Evolutionary conservation across 2,797 vertebrate genomes (phyloP).

Genomic region (Cryptoprocta ferox): DNA sequence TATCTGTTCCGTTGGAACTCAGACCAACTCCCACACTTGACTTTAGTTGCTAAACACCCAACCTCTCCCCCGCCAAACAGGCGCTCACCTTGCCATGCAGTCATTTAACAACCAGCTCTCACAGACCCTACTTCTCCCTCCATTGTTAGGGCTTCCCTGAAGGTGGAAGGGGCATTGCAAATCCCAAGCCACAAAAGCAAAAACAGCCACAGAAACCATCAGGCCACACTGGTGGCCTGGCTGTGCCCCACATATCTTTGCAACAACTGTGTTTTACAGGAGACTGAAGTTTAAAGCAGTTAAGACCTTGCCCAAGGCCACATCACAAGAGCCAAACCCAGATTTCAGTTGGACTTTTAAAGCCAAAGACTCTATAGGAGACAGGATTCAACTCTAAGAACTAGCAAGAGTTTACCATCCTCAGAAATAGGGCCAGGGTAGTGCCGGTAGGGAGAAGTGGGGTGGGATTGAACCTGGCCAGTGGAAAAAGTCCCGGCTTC

Average conservation of each 20-base stretch:
- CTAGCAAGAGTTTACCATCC: not conserved
- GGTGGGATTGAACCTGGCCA: rapidly evolving
- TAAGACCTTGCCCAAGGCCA: not conserved
- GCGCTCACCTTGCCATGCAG: rapidly evolving
- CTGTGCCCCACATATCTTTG: rapidly evolving
- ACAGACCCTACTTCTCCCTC: not conserved
- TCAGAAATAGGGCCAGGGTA: rapidly evolving
- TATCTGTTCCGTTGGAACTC: not conserved
- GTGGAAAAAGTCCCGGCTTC: not conserved
- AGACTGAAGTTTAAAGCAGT: not conserved
- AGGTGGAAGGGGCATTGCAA: not conserved
- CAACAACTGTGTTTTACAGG: rapidly evolving
- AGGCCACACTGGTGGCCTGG: rapidly evolving
- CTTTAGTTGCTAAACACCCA: not conserved
- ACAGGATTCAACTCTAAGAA: not conserved
- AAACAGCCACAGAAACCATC: not conserved
- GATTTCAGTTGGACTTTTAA: not conserved
- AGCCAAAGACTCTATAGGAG: rapidly evolving
- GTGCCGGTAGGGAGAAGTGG: not conserved
- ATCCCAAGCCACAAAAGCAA: not conserved
- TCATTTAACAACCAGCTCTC: not conserved
- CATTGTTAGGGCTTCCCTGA: not conserved
- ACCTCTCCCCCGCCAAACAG: too few relatives aligned
- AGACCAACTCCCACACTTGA: not conserved
- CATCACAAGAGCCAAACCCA: not conserved